Evolutionary conservation across 2,113 vertebrate species (phyloP).

Genomic region (Cochlearius cochlearius): DNA sequence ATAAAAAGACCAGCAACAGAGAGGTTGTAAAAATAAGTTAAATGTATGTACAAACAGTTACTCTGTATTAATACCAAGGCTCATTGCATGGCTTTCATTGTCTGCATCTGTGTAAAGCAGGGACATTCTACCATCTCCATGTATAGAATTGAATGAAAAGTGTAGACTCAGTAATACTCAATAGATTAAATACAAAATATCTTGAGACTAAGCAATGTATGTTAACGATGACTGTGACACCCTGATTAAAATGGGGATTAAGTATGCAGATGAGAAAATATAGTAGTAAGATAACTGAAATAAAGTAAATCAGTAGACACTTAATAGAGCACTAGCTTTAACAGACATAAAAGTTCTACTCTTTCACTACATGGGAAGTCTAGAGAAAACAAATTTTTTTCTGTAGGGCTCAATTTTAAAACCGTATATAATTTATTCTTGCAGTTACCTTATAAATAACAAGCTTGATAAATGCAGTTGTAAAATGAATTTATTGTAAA

Average conservation of each 20-base stretch:
- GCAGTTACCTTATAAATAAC: background rate
- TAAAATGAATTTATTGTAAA: background rate
- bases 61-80: background rate
- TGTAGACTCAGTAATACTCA: background rate
- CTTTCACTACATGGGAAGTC: background rate
- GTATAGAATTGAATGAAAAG: background rate
- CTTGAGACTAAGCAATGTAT: background rate
- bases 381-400: background rate
- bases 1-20: background rate
- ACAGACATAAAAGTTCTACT: background rate
- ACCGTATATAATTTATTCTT: background rate
- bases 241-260: background rate
- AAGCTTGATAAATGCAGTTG: background rate
- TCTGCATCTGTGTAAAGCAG: background rate
- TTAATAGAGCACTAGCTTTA: background rate
- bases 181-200: background rate
- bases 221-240: background rate
- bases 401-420: background rate
- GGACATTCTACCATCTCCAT: background rate
- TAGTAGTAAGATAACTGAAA: background rate
- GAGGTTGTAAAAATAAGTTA: background rate
- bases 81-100: background rate
- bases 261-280: background rate
- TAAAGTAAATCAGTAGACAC: background rate
- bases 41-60: background rate